Base-by-base conservation (phyloP, 2,888 invertebrate genomes). In the Lycaena phlaeas region DNA sequence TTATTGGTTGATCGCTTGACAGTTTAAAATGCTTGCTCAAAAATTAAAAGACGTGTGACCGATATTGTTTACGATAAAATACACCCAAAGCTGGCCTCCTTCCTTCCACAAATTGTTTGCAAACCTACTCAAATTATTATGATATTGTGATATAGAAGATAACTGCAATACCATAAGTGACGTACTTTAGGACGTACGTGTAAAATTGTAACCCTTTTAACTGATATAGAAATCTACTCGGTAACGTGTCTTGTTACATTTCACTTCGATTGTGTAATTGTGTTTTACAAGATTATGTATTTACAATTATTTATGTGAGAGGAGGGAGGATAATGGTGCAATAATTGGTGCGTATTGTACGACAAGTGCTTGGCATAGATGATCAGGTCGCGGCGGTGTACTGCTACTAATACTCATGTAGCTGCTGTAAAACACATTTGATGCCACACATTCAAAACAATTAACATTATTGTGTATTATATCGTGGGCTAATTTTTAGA, bases 91-190 rank as follows among this genome's bases (percentile, higher is more conserved):
- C 89, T 90, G 90, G 91, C 91, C 90, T 90, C 90, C 91, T 75
- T 85, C 85, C 85, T 91, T 87, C 90, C 90, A 88, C 92, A 91
- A 92, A 92, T 92, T 92, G 92, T 92, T 92, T 92, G 92, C 91
- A 92, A 91, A 90, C 89, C 65, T 60, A 60, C 64, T 54, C 52
- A 40, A 46, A 54, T 51, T 52, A 50, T 52, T 54, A 52, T 55
- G 53, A 52, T 54, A 53, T 51, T 45, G 48, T 48, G 36, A 38
- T 47, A 41, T 38, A 41, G n/a, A n/a, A n/a, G n/a, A n/a, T n/a
- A n/a, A n/a, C n/a, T n/a, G n/a, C n/a, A n/a, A n/a, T n/a, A n/a
- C n/a, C n/a, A n/a, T n/a, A n/a, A n/a, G n/a, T n/a, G n/a, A n/a
- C n/a, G n/a, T n/a, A n/a, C n/a, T n/a, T n/a, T n/a, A n/a, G n/a